These are phyloP conservation scores for Trogon melanurus DNA, from an alignment of 2,113 vertebrate species.

Conservation along the genomic window DNA sequence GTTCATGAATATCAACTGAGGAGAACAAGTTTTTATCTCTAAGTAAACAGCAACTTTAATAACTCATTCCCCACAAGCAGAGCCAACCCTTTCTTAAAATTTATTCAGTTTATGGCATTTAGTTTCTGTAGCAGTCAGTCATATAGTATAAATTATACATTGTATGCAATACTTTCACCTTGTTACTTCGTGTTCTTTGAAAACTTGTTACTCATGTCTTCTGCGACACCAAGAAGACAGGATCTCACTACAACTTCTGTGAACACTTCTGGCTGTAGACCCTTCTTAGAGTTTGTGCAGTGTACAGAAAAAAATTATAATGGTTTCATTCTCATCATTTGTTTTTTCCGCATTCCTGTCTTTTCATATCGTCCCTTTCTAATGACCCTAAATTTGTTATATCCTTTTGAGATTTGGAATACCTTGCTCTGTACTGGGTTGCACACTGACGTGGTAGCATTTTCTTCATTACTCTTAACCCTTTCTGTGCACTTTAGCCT, in stretches of 20 bases:
- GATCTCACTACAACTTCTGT: background rate
- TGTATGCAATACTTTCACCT: background rate
- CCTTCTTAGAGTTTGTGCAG: background rate
- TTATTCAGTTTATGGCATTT: background rate
- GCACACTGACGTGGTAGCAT: background rate
- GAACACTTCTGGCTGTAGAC: background rate
- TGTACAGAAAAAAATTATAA: background rate
- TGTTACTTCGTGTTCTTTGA: background rate
- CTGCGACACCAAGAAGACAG: background rate
- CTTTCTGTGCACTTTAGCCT: background rate
- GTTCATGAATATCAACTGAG: background rate
- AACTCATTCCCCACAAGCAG: background rate
- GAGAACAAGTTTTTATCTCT: background rate
- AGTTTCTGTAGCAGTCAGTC: background rate
- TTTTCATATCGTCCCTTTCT: background rate
- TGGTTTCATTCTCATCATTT: background rate
- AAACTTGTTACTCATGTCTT: background rate
- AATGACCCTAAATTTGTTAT: background rate
- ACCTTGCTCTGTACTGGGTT: background rate
- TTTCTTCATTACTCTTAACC: background rate
- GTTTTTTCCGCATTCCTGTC: background rate
- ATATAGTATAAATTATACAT: background rate
- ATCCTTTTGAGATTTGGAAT: background rate
- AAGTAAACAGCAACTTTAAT: background rate
- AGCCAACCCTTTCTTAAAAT: background rate